Conservation (phyloP, 2,888 invertebrate species). For the Drosophila subsilvestris region DNA sequence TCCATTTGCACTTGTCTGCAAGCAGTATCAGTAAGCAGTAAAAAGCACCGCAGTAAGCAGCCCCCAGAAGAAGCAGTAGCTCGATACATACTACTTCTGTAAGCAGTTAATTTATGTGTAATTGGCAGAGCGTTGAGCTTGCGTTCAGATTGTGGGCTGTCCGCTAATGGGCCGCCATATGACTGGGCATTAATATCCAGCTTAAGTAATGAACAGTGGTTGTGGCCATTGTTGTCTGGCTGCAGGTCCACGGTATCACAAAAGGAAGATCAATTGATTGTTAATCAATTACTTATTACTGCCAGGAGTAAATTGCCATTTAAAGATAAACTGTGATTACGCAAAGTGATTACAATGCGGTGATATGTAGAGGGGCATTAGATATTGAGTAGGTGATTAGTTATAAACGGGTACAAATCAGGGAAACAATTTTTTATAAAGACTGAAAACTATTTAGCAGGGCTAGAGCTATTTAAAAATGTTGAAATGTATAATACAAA, state of each 20-base stretch:
- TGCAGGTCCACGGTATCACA: constrained; percentile 17
- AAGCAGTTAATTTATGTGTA: constrained; percentile 72
- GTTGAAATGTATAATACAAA: too few relatives aligned
- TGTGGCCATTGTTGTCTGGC: constrained; percentile 28
- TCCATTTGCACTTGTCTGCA: neutral
- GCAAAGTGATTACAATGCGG: neutral
- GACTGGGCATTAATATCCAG: constrained; percentile 51
- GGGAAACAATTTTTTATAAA: too few relatives aligned
- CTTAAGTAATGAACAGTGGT: constrained; percentile 51
- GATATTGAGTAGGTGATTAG: neutral
- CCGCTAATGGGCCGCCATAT: constrained; percentile 51
- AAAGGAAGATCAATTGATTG: constrained; percentile 43
- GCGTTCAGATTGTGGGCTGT: constrained; percentile 59
- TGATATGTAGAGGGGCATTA: constrained; percentile 13
- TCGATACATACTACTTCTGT: constrained; percentile 35
- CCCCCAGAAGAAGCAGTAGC: constrained; percentile 7
- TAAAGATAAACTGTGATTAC: constrained; percentile 8
- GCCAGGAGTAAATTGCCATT: constrained; percentile 11
- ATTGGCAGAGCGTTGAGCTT: constrained; percentile 76
- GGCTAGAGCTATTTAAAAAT: too few relatives aligned
- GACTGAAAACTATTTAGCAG: too few relatives aligned
- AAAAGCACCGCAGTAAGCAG: constrained; percentile 52
- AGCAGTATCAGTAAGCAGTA: constrained; percentile 6
- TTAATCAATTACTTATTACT: constrained; percentile 34
- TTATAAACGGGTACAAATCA: too few relatives aligned